Conservation (phyloP, 2,888 invertebrate species). For the Piscicola geometra region DNA sequence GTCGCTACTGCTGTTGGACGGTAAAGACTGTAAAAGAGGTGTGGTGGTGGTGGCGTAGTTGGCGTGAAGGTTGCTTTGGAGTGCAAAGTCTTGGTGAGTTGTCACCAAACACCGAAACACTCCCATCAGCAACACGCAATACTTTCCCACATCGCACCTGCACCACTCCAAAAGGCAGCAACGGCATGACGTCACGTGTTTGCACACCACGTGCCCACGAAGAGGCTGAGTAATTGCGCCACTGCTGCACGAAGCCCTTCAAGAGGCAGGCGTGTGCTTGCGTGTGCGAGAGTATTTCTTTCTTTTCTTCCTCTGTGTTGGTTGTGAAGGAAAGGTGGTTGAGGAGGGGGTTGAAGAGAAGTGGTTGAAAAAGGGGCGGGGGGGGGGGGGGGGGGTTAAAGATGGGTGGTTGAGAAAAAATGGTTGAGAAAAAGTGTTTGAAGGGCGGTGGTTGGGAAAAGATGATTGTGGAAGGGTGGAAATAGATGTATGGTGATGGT, state of each 20-base stretch:
- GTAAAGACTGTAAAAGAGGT: constrained; percentile 11
- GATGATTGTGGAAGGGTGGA: too few relatives aligned
- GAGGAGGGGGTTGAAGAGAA: constrained; percentile 38
- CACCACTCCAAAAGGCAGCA: constrained; percentile 46
- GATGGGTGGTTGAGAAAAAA: too few relatives aligned
- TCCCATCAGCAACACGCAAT: neutral
- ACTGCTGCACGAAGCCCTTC: constrained; percentile 12
- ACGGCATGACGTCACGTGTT: neutral
- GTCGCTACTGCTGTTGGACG: constrained; percentile 14
- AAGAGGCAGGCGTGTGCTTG: neutral
- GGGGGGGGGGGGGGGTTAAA: too few relatives aligned
- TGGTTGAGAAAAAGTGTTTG: too few relatives aligned
- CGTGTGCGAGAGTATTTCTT: neutral
- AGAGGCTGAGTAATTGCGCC: neutral
- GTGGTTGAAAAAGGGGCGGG: too few relatives aligned
- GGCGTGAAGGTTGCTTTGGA: neutral
- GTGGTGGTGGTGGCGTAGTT: neutral
- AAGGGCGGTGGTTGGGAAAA: too few relatives aligned
- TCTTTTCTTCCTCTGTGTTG: constrained; percentile 19
- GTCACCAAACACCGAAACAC: neutral
- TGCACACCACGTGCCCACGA: neutral
- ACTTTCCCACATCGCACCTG: constrained; percentile 40
- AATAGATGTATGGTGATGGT: too few relatives aligned
- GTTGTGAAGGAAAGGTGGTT: constrained; percentile 33
- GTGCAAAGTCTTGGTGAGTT: neutral